Percentiles rank a stretch among this genome's conserved stretches.
Evolutionary conservation across 2,113 vertebrate species (phyloP).

Genomic region (Bombycilla garrulus): DNA sequence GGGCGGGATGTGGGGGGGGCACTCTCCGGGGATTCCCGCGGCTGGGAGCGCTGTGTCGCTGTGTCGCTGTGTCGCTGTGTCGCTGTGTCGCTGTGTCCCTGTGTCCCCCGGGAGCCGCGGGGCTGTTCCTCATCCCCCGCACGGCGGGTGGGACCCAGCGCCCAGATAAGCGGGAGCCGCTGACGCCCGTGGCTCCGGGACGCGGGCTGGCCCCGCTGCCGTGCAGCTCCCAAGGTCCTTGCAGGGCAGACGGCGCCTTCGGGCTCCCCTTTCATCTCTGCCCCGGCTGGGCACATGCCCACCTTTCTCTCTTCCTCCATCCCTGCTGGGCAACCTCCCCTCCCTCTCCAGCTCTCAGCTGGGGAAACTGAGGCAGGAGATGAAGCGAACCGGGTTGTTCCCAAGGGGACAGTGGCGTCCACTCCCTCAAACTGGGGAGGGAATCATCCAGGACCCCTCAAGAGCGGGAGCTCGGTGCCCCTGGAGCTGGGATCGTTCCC

Average conservation of each 20-base stretch:
- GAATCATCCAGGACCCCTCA: neutral
- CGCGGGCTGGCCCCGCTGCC: neutral
- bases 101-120: neutral
- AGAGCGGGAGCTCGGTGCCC: neutral
- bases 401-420: neutral
- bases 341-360: neutral
- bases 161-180: neutral
- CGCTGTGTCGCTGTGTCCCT: too few relatives aligned
- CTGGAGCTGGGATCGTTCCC: neutral
- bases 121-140: fast-evolving
- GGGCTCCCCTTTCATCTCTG: neutral
- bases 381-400: fast-evolving
- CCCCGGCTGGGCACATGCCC: neutral
- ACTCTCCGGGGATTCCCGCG: fast-evolving
- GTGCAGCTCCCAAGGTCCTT: neutral
- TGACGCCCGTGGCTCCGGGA: neutral
- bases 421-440: fast-evolving
- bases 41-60: too few relatives aligned
- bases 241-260: neutral
- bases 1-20: neutral
- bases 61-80: too few relatives aligned
- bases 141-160: neutral
- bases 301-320: fast-evolving
- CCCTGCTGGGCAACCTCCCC: neutral
- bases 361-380: neutral